Evolutionary conservation across 2,797 vertebrate genomes (phyloP), one percentile per base, ranked within the genome.

Genomic region (Sandelia bainsii): DNA sequence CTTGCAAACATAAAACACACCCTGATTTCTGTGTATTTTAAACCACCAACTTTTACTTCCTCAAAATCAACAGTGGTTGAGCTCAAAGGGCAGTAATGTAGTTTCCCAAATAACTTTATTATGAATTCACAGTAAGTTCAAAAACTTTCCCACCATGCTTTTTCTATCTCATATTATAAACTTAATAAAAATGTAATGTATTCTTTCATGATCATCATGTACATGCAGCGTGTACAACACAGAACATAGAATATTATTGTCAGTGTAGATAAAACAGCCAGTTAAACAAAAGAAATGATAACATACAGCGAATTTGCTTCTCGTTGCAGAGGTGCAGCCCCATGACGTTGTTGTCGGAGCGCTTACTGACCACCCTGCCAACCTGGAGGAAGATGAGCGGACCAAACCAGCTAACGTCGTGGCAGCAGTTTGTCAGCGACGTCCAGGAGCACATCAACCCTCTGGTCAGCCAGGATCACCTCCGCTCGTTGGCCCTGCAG

Each of bases 381-480:
- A 87, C 96, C 25, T 99, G 97, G 98, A 96, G 98, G 88, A 99
- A 97, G 87, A 89, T 96, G 69, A 97, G 95, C 22, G 98, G 97
- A 13, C 97, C 98, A 52, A 99, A 99, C 90, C 98, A 99, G 91
- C 93, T 99, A 52, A 97, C 96, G 84, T 99, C 98, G 0, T 95
- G 97, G 93, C 97, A 99, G 79, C 97, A 98, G 91, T 99, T 99
- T 80, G 94, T 98, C 10, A 95, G 93, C 0, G 98, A 99, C 3
- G 94, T 98, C 42, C 97, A 99, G 87, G 97, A 99, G 81, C 96
- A 98, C 64, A 95, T 99, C 87, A 99, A 99, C 87, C 98, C 98
- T 1, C 93, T 99, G 84, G 96, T 96, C 88, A 98, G 94, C 22
- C 97, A 98, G 92, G 96, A 96, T 27, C 95, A 97, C 75, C 91